Evolutionary conservation across 2,888 invertebrate species (phyloP), one percentile per base, ranked within the genome.

Genomic region (Cenopis cana): DNA sequence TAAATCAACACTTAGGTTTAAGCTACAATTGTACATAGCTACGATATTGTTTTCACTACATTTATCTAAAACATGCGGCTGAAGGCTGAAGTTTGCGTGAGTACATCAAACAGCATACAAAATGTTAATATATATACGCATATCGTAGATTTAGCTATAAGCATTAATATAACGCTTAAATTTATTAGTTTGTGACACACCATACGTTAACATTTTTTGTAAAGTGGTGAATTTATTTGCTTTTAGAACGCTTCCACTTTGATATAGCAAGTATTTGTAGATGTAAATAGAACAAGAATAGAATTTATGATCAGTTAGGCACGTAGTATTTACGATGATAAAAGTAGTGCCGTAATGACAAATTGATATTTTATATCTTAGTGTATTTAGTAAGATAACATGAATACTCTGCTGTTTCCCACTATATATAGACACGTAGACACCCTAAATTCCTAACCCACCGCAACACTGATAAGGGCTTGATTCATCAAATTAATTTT

Each of bases 1-100:
- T n/a, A 20, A 49, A 68, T 68, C 59, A 49, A 29, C 54, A 54
- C 62, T 67, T 36, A 60, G 50, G 46, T 20, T 74, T 70, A 70
- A 70, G 72, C 74, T 74, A 76, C 69, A 77, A 73, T 64, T 92
- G 90, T 90, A 92, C 76, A 91, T 91, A 91, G 91, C 90, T 90
- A 89, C 79, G 80, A 77, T 81, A 78, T 74, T 84, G 82, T 86
- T 78, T 82, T 85, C 82, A 89, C 81, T 82, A 81, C 85, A 83
- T 81, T 84, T 89, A 85, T 91, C 85, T 85, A 85, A 88, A 76
- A 88, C 91, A 90, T 90, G 94, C 94, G 90, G 91, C 93, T 81
- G 84, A 94, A 96, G 96, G 96, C 95, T 90, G 96, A 96, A 94
- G 95, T 96, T 79, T 94, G 94, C 93, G 96, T 96, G 94, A 96